phyloP scores from a whole-genome alignment of 2,113 vertebrate genomes.

The Psilopogon haemacephalus region DNA sequence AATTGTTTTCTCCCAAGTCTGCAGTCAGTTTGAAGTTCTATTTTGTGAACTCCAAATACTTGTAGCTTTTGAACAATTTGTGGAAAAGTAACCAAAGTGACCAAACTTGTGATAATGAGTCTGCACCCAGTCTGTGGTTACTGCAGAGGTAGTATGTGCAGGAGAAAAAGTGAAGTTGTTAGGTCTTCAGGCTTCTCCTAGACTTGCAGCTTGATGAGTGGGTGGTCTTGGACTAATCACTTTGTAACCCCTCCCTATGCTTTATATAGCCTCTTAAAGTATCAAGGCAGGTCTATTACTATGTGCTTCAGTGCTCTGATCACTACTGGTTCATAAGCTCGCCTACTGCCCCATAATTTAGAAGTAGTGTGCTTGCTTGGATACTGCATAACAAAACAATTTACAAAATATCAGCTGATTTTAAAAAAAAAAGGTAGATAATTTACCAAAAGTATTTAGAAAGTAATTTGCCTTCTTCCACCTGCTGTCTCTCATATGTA shows the following conservation, averaged over 20 bases:
- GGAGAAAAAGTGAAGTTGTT: not conserved
- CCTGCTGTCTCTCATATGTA: not conserved
- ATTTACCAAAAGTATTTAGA: not conserved
- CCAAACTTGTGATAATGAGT: not conserved
- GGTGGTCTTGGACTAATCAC: not conserved
- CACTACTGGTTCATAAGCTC: not conserved
- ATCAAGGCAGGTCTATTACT: not conserved
- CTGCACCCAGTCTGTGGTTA: not conserved
- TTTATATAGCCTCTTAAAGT: not conserved
- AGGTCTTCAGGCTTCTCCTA: not conserved
- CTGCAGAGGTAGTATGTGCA: not conserved
- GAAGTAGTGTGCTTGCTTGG: not conserved
- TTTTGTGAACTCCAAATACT: not conserved
- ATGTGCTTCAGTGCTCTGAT: not conserved
- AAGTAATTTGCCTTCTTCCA: not conserved
- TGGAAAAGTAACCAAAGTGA: not conserved
- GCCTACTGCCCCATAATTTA: not conserved
- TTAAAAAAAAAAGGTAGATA: not conserved
- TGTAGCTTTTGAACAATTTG: not conserved
- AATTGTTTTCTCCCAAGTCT: not conserved
- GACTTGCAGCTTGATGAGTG: not conserved
- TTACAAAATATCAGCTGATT: rapidly evolving
- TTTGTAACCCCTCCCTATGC: not conserved
- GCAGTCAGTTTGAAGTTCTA: not conserved
- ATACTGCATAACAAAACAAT: not conserved